These are phyloP conservation scores for Frieseomelitta varia DNA, from an alignment of 1,140 invertebrate species.

Conservation along the genomic window DNA sequence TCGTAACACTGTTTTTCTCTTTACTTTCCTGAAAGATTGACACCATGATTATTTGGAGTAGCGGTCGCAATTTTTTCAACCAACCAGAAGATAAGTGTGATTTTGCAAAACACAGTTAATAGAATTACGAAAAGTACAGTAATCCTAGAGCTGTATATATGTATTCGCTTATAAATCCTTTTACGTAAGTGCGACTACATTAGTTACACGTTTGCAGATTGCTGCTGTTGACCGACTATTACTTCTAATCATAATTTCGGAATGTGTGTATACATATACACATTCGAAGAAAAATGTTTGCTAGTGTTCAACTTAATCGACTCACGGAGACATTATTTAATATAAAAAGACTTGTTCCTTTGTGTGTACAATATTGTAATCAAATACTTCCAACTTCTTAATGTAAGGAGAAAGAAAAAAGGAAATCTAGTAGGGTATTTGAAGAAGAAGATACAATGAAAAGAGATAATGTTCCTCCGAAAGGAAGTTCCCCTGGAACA, in stretches of 20 bases:
- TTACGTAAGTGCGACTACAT: slow-evolving; percentile 24
- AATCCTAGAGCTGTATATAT: neutral
- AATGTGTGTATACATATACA: neutral
- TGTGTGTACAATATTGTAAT: neutral
- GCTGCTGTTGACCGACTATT: neutral
- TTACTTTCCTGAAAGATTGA: neutral
- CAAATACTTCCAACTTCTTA: neutral
- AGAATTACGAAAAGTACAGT: slow-evolving; percentile 7
- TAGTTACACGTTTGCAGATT: slow-evolving; percentile 19
- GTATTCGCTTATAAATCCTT: neutral
- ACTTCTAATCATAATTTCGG: neutral
- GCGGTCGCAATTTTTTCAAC: neutral
- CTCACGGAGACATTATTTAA: neutral
- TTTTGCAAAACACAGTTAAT: neutral
- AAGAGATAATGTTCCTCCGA: neutral
- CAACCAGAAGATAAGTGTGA: neutral
- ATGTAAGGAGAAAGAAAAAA: neutral
- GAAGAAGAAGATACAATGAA: neutral
- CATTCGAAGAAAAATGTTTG: neutral
- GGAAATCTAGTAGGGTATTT: neutral
- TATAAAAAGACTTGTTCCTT: neutral
- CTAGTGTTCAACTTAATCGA: neutral
- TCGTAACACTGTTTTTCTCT: neutral
- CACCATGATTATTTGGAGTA: neutral
- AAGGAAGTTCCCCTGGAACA: neutral